These are phyloP conservation scores for Cheilosia vernalis DNA, from an alignment of 2,888 invertebrate genomes.

Conservation along the genomic window DNA sequence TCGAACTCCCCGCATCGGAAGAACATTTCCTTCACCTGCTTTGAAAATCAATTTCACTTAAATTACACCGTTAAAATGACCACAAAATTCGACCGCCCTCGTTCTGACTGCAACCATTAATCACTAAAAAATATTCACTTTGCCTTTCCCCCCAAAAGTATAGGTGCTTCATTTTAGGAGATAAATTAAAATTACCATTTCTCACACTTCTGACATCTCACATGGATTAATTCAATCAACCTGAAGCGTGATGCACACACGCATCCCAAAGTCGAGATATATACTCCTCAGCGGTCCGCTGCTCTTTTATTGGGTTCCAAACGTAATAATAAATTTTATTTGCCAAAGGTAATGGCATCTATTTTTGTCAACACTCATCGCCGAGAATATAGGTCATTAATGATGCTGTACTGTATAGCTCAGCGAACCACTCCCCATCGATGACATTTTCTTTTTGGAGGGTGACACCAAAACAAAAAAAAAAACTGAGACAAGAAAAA, in stretches of 20 bases:
- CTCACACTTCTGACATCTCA: constrained; percentile 48
- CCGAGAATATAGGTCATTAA: constrained; percentile 65
- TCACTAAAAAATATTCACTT: constrained; percentile 7
- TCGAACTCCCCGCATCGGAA: not conserved
- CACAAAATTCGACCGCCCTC: not conserved
- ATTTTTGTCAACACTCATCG: constrained; percentile 61
- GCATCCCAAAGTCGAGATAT: not conserved
- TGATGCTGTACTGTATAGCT: constrained; percentile 8
- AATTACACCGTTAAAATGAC: constrained; percentile 12
- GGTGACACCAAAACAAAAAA: constrained; percentile 28
- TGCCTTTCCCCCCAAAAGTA: constrained; percentile 7
- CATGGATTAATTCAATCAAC: constrained; percentile 55
- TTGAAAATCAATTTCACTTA: constrained; percentile 7
- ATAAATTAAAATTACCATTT: constrained; percentile 44
- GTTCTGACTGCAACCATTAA: constrained; percentile 9
- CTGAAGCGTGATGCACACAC: constrained; percentile 27
- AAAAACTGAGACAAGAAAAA: not conserved
- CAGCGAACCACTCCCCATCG: constrained; percentile 27
- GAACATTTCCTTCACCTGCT: not conserved
- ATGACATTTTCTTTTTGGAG: constrained; percentile 51
- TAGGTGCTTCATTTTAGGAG: constrained; percentile 48
- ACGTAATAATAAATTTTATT: constrained; percentile 58
- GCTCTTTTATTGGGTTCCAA: constrained; percentile 35
- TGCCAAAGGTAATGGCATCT: constrained; percentile 69
- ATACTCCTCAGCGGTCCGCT: not conserved